A percentile compares a stretch with the other conserved stretches of the same genome.
These are phyloP conservation scores for Enteromius unitaeniatus DNA, from an alignment of 2,797 vertebrate species.

Conservation along the genomic window DNA sequence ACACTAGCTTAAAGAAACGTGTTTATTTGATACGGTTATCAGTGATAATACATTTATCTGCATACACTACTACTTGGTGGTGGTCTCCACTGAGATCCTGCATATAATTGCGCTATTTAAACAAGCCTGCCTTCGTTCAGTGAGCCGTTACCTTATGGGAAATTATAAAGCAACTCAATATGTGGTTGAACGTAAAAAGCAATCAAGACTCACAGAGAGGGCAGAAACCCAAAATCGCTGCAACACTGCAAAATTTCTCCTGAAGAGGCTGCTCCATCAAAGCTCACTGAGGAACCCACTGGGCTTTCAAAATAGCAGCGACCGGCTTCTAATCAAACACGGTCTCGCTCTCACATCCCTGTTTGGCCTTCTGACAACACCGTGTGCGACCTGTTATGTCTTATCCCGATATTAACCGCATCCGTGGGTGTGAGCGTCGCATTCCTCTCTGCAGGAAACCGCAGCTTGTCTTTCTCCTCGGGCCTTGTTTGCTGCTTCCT, in stretches of 20 bases:
- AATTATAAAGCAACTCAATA: conserved; percentile 29
- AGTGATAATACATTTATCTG: background rate
- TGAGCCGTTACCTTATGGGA: conserved; percentile 27
- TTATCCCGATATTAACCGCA: conserved; percentile 33
- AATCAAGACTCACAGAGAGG: conserved; percentile 21
- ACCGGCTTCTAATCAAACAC: conserved; percentile 35
- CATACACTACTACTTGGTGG: background rate
- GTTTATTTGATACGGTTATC: background rate
- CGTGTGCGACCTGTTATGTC: conserved; percentile 28
- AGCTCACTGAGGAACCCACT: conserved; percentile 32
- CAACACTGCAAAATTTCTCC: conserved; percentile 13
- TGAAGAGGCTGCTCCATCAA: conserved; percentile 32
- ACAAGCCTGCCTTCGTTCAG: background rate
- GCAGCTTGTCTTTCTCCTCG: conserved; percentile 4
- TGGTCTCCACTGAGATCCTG: background rate
- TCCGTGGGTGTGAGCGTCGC: conserved; percentile 23
- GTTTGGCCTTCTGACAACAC: conserved; percentile 23
- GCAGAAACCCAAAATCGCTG: conserved; percentile 4
- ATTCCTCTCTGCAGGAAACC: conserved; percentile 32
- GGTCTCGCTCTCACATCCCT: conserved; percentile 46
- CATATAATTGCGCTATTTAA: conserved; percentile 34
- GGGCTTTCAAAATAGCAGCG: conserved; percentile 44
- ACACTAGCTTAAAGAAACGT: background rate
- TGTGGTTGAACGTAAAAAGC: conserved; percentile 18
- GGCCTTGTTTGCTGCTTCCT: conserved; percentile 29